A percentile compares a stretch with the other conserved stretches of the same genome.
Evolutionary conservation across 2,113 vertebrate genomes (phyloP).

Genomic region (Barnardius zonarius): DNA sequence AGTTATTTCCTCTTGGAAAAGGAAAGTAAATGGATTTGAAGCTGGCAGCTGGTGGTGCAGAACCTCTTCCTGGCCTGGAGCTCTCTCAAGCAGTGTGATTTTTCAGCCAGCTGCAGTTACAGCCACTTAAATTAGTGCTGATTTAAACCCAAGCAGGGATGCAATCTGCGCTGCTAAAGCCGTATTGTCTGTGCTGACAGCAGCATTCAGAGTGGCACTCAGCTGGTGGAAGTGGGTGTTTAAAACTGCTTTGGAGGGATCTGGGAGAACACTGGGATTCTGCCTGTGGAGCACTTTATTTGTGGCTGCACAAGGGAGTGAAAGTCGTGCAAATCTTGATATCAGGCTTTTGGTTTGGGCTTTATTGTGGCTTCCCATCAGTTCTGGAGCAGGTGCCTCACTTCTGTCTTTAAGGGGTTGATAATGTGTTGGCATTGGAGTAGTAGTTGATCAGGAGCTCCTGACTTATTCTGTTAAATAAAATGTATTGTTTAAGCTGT

Average conservation of each 20-base stretch:
- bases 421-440: background rate
- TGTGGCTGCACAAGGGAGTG: background rate
- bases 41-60: background rate
- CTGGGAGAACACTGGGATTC: background rate
- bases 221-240: background rate
- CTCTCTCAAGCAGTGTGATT: background rate
- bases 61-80: background rate
- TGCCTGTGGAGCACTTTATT: background rate
- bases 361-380: background rate
- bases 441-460: background rate
- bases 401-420: background rate
- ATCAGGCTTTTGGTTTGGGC: background rate
- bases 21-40: rapidly evolving
- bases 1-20: background rate
- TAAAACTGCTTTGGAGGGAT: background rate
- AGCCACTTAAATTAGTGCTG: background rate
- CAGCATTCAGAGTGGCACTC: rapidly evolving
- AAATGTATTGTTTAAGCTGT: background rate
- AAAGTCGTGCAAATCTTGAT: background rate
- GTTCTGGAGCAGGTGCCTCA: background rate
- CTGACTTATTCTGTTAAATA: background rate
- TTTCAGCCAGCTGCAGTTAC: background rate
- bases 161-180: background rate
- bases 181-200: rapidly evolving
- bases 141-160: background rate